Base-by-base conservation (phyloP, 2,113 vertebrate genomes). In the Piaya cayana region DNA sequence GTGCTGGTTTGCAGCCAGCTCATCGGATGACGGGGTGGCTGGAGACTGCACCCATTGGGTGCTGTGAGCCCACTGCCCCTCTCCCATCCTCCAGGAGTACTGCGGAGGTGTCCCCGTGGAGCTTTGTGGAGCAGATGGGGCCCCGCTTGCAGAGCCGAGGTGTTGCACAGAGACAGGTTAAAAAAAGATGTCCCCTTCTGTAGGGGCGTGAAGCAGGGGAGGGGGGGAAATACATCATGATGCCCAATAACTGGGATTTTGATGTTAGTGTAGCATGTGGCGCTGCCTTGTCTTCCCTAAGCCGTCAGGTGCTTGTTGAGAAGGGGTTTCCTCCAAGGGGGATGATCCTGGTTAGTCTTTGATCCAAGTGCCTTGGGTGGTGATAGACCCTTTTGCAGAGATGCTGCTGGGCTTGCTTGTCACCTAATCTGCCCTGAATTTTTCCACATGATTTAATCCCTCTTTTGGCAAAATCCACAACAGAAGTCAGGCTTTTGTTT, bases 281-380 rank as follows among this genome's bases (percentile, higher is more conserved):
- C 3, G 11, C 50, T 65, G 59, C 55, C 74, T 25, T 0, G 2
- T 58, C 50, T n/a, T 56, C 45, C 71, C 36, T 39, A 21, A 8
- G 55, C 59, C 4, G 0, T 14, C 0, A 1, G 50, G 29, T 52
- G 49, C 60, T 86, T 3, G 1, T 49, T 0, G 0, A 23, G 69
- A 47, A 55, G 30, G 64, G 22, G 12, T 65, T 77, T 91, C 72
- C 39, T 93, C 34, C 12, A 0, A 14, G 49, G 42, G 22, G 37
- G 5, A 49, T 16, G 77, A 75, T 49, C 30, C 42, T 70, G 69
- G 27, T 8, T 7, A 11, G 50, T 70, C 42, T 53, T 53, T 37
- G 69, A 30, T 32, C 39, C 30, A 0, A 32, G 8, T 75, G 15
- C 53, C 9, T 22, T 55, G n/a, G 49, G 16, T 39, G 42, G 30